Percentiles rank a stretch among this genome's conserved stretches.
phyloP scores from a whole-genome alignment of 2,888 invertebrate species.

The Nomada ferruginata region DNA sequence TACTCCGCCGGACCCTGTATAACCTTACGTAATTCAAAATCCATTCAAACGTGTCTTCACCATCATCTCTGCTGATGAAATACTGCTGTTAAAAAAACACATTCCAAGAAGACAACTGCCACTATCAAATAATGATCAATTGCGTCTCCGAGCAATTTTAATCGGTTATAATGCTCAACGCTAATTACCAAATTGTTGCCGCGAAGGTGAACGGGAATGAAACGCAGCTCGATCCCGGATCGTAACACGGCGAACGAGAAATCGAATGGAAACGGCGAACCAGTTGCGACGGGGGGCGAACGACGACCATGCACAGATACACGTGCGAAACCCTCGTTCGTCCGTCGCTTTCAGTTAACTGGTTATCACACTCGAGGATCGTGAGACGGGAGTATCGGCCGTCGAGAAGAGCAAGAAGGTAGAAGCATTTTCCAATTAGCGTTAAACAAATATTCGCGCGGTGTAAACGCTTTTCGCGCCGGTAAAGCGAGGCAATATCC shows the following conservation, averaged over 20 bases:
- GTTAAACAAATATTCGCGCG: constrained; percentile 80
- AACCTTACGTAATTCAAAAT: too few relatives aligned
- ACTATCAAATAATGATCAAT: background rate
- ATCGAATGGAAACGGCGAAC: constrained; percentile 40
- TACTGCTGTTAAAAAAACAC: too few relatives aligned
- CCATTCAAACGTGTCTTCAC: too few relatives aligned
- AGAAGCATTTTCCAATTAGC: constrained; percentile 81
- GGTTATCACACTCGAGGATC: constrained; percentile 48
- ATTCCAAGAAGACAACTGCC: too few relatives aligned
- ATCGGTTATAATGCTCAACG: background rate
- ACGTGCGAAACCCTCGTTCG: constrained; percentile 32
- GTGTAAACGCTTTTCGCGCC: constrained; percentile 61
- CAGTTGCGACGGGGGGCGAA: constrained; percentile 13
- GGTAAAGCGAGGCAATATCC: constrained; percentile 75
- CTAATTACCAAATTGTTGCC: constrained; percentile 14
- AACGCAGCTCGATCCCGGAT: background rate
- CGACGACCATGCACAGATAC: constrained; percentile 9
- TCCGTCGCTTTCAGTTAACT: constrained; percentile 51
- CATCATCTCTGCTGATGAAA: background rate
- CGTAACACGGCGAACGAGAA: background rate
- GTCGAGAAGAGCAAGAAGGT: constrained; percentile 51
- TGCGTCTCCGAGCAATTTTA: background rate
- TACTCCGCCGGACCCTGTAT: too few relatives aligned
- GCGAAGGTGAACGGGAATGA: background rate
- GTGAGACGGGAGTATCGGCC: constrained; percentile 7